These are phyloP conservation scores for Sminthurides bifidus DNA, from an alignment of 1,140 invertebrate species.

Conservation along the genomic window DNA sequence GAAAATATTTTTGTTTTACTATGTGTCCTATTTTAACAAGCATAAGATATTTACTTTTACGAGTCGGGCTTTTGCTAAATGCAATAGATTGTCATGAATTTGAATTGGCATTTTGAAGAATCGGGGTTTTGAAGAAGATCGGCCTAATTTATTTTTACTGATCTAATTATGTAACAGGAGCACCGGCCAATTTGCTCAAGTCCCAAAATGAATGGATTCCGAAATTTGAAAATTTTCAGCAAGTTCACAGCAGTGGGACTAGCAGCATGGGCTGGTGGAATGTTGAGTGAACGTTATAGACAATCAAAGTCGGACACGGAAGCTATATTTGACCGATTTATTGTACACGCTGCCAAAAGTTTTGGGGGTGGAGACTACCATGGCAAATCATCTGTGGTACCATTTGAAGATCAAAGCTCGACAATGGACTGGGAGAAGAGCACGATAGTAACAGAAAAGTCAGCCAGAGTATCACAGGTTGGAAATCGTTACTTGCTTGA, in stretches of 20 bases:
- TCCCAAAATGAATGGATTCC: too few relatives aligned
- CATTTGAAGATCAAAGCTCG: neutral
- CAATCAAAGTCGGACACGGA: neutral
- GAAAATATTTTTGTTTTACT: too few relatives aligned
- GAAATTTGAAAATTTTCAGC: neutral
- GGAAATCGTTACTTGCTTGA: neutral
- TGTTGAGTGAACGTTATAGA: slow-evolving; percentile 20
- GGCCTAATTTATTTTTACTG: too few relatives aligned
- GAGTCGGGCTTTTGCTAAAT: too few relatives aligned
- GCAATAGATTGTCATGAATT: too few relatives aligned
- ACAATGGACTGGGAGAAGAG: slow-evolving; percentile 1
- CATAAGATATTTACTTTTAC: too few relatives aligned
- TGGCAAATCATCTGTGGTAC: neutral
- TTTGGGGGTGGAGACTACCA: neutral
- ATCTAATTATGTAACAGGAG: too few relatives aligned
- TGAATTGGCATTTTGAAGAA: too few relatives aligned
- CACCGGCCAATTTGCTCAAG: too few relatives aligned
- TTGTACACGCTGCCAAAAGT: neutral
- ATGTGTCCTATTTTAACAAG: too few relatives aligned
- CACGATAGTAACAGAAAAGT: too few relatives aligned
- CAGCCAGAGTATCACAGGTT: slow-evolving; percentile 14
- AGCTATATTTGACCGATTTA: neutral
- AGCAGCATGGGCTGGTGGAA: slow-evolving; percentile 14
- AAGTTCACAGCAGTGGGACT: slow-evolving; percentile 7
- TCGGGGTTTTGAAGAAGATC: too few relatives aligned